Conservation (phyloP, 1,140 invertebrate species). For the Neotoxoptera formosana region DNA sequence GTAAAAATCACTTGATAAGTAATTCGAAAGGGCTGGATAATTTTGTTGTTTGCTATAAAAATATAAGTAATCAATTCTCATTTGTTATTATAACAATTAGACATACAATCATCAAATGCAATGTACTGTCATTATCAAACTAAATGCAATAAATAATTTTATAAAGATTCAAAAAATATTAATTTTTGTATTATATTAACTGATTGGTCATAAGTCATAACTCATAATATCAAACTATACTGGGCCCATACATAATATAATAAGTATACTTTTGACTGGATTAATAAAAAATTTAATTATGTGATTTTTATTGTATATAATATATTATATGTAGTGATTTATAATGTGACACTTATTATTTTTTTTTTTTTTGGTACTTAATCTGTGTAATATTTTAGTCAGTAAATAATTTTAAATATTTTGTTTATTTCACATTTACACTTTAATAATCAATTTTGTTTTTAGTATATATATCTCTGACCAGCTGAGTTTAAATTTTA, state of each 20-base stretch:
- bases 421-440: not conserved
- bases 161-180: not conserved
- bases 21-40: not conserved
- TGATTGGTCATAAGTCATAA: too few species aligned
- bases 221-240: not conserved
- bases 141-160: constrained; percentile 14
- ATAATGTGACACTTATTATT: not conserved
- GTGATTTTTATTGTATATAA: constrained; percentile 38
- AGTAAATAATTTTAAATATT: constrained; percentile 23
- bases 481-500: not conserved
- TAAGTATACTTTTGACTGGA: constrained; percentile 3
- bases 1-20: not conserved
- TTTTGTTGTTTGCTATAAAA: not conserved
- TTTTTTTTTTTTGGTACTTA: not conserved
- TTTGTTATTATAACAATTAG: not conserved
- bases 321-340: not conserved
- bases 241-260: not conserved
- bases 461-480: not conserved
- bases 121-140: not conserved
- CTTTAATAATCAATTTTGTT: not conserved
- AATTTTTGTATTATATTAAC: not conserved
- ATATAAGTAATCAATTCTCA: not conserved
- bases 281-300: not conserved
- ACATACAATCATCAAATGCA: not conserved
- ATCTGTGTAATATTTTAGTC: not conserved